These are phyloP conservation scores for Phyllotreta cruciferae DNA, from an alignment of 2,888 invertebrate species.

Conservation along the genomic window DNA sequence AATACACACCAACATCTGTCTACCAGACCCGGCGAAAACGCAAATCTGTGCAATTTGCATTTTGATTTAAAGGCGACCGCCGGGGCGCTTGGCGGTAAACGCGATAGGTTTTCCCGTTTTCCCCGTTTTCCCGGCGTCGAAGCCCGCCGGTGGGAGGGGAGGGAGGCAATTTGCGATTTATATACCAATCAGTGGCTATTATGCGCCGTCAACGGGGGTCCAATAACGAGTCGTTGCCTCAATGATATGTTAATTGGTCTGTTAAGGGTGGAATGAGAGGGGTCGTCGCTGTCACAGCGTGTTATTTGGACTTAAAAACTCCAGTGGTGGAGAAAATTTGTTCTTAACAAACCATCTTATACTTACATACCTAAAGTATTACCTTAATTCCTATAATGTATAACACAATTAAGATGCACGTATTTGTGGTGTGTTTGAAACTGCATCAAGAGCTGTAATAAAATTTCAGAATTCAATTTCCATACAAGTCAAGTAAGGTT, in stretches of 20 bases:
- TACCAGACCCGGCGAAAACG: slow-evolving; percentile 7
- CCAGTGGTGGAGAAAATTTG: slow-evolving; percentile 28
- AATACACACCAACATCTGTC: slow-evolving; percentile 27
- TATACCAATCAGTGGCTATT: slow-evolving; percentile 56
- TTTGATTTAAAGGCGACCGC: slow-evolving; percentile 19
- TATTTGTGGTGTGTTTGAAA: too few relatives aligned
- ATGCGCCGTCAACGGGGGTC: slow-evolving; percentile 51
- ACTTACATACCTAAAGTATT: too few relatives aligned
- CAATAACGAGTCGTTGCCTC: slow-evolving; percentile 54
- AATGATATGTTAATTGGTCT: slow-evolving; percentile 58
- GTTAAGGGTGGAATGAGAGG: slow-evolving; percentile 45
- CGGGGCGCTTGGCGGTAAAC: slow-evolving; percentile 45
- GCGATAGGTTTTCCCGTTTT: slow-evolving; percentile 49
- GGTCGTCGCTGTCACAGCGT: slow-evolving; percentile 43
- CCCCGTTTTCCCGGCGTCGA: slow-evolving; percentile 38
- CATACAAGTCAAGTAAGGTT: too few relatives aligned
- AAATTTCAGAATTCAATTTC: too few relatives aligned
- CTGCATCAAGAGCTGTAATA: too few relatives aligned
- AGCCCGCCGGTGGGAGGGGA: slow-evolving; percentile 18
- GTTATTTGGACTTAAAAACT: slow-evolving; percentile 15
- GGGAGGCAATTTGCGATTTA: slow-evolving; percentile 26
- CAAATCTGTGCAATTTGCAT: slow-evolving; percentile 32
- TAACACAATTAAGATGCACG: too few relatives aligned
- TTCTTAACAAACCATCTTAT: background rate
- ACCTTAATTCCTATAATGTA: too few relatives aligned